Evolutionary conservation across 2,888 invertebrate species (phyloP), one percentile per base, ranked within the genome.

Genomic region (Aphidoletes aphidimyza): DNA sequence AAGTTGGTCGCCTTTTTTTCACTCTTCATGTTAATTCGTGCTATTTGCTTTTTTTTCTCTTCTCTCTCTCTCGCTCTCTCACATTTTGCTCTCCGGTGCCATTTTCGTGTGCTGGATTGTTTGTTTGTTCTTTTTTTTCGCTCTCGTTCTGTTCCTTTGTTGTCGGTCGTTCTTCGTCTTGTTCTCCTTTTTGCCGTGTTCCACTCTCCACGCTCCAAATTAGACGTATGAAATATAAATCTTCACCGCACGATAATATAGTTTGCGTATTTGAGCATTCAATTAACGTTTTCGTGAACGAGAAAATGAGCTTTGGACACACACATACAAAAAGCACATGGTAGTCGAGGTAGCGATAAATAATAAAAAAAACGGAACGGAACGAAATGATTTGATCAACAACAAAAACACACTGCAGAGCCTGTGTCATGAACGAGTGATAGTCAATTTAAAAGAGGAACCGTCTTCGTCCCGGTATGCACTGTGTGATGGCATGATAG

Each of bases 231-330:
- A 69, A 69, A 69, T 69, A 69, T 34, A 69, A 69, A 69, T 69
- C 69, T 30, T 69, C 30, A 69, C 30, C 69, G 14, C 11, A 69
- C 30, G 69, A 69, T 69, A 69, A 69, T 69, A 69, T 69, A 69
- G 69, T 69, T 69, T 69, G 34, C 69, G 69, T 69, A 69, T 69
- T 30, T 69, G 69, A 69, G 69, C 69, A 34, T 69, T 69, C 69
- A 69, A 69, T 69, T 69, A 69, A 69, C 69, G 14, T 69, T 11
- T 54, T 30, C 34, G 34, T 69, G 34, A 69, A 69, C 30, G 69
- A 30, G 30, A 69, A 69, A 69, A 26, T 22, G 5, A 69, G 69
- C 69, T 69, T 69, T 69, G 69, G 69, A 69, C 69, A 69, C 69
- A 69, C 69, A 69, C 69, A 69, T 69, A 9, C 54, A 22, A n/a